Percentiles rank a stretch among this genome's conserved stretches.
Conservation (phyloP, 2,888 invertebrate genomes). For the Drosophila mettleri region DNA sequence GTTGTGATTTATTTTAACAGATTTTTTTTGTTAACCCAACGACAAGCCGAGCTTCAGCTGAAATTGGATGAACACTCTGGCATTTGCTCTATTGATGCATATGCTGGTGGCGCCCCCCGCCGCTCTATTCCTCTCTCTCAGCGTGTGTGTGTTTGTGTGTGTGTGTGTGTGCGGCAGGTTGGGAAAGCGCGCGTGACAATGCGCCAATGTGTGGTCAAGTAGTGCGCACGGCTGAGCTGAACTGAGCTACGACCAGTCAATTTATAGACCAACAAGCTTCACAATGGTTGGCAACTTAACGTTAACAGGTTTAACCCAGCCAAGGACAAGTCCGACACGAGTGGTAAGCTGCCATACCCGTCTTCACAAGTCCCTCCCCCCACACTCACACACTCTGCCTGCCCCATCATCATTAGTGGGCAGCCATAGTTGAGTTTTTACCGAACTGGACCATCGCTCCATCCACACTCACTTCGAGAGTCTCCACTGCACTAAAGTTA, state of each 20-base stretch:
- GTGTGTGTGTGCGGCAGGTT: background rate
- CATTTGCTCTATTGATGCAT: constrained; percentile 75
- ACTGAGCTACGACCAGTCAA: constrained; percentile 62
- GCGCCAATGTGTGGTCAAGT: constrained; percentile 79
- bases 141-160: too few relatives aligned
- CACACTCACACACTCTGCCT: background rate
- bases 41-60: constrained; percentile 9
- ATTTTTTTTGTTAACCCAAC: constrained; percentile 70
- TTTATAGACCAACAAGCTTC: constrained; percentile 65
- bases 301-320: constrained; percentile 78
- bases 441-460: constrained; percentile 9
- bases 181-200: constrained; percentile 68
- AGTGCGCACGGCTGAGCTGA: constrained; percentile 77
- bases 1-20: constrained; percentile 80
- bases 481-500: constrained; percentile 20
- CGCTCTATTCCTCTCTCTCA: background rate
- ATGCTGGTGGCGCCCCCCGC: constrained; percentile 51
- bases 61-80: constrained; percentile 43
- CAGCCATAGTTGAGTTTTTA: constrained; percentile 34
- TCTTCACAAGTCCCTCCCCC: background rate
- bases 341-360: constrained; percentile 42
- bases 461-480: background rate
- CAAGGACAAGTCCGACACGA: constrained; percentile 69
- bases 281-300: constrained; percentile 66
- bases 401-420: constrained; percentile 58